Conservation (phyloP, 2,113 vertebrate genomes). For the Chionis minor region DNA sequence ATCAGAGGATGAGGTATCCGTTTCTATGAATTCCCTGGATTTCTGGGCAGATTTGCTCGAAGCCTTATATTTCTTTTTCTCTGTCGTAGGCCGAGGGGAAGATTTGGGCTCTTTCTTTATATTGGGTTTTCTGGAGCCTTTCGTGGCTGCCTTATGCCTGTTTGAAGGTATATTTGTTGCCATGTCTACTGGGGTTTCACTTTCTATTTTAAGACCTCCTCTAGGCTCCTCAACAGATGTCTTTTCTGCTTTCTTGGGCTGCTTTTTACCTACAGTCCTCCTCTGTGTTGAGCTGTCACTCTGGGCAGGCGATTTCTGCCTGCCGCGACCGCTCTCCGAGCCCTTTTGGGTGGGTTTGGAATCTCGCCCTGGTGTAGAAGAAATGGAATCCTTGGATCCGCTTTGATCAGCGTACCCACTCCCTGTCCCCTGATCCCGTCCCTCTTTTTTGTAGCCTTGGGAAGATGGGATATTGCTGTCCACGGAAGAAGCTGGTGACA, state of each 20-base stretch:
- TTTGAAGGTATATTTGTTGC: conserved; percentile 83
- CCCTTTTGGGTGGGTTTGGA: conserved; percentile 88
- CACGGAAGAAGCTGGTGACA: conserved; percentile 92
- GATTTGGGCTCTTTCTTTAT: conserved; percentile 95
- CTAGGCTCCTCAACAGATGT: conserved; percentile 88
- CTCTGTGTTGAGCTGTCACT: conserved; percentile 85
- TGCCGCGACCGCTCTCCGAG: conserved; percentile 84
- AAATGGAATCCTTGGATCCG: conserved; percentile 85
- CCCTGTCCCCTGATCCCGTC: conserved; percentile 82
- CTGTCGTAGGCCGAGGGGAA: conserved; percentile 84
- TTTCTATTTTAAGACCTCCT: conserved; percentile 93
- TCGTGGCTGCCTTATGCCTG: conserved; percentile 90
- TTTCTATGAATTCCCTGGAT: conserved; percentile 93
- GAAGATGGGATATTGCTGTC: conserved; percentile 89
- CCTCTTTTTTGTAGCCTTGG: conserved; percentile 93
- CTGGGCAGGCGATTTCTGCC: conserved; percentile 95
- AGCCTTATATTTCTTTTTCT: conserved; percentile 91
- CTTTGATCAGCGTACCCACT: conserved; percentile 82
- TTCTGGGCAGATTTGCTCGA: conserved; percentile 89
- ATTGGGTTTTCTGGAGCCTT: conserved; percentile 92
- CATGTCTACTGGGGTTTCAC: conserved; percentile 88
- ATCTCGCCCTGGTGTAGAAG: conserved; percentile 85
- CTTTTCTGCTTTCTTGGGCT: conserved; percentile 96
- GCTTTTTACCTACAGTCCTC: conserved; percentile 91
- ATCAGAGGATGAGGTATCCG: conserved; percentile 95